Evolutionary conservation across 2,888 invertebrate genomes (phyloP), one percentile per base, ranked within the genome.

Genomic region (Volucella bombylans): DNA sequence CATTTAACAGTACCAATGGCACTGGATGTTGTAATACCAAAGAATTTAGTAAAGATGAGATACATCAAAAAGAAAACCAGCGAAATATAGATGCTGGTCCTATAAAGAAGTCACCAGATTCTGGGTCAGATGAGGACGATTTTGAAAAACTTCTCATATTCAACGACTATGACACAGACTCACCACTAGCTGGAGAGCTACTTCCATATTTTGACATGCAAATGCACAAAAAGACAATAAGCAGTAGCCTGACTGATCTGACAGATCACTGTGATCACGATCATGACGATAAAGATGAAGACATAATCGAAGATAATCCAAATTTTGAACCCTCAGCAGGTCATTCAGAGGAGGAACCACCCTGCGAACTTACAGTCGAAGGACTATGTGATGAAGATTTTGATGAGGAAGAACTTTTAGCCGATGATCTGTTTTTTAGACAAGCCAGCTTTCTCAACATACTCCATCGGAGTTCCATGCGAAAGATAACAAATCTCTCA

Each of bases 171-270:
- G 89, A 90, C 69, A 86, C 88, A 8, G 87, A 87, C 64, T 89
- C 90, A 43, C 90, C 92, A 15, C 64, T 92, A 65, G 89, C 90
- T 78, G 90, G 89, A 31, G 92, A 92, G 81, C 65, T 92, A 79
- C 82, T 92, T 77, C 91, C 92, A 2, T 92, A 92, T 87, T 92
- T 92, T 64, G 92, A 92, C 39, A 89, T 90, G 89, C 91, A 91
- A 87, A 88, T 92, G 74, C 88, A 90, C 64, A 90, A 91, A 76
- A 90, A 90, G 82, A 89, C 88, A 64, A 90, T 89, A 77, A 88
- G 87, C 18, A 90, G 89, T 59, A 91, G 91, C 80, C 88, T 92
- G 15, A 89, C 87, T 45, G 90, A 91, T 71, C 87, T 91, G 12
- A 89, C 68, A 55, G 74, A n/a, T 23, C 79, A 59, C 39, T 49